Conservation (phyloP, 2,113 vertebrate species). For the Pantherophis guttatus region DNA sequence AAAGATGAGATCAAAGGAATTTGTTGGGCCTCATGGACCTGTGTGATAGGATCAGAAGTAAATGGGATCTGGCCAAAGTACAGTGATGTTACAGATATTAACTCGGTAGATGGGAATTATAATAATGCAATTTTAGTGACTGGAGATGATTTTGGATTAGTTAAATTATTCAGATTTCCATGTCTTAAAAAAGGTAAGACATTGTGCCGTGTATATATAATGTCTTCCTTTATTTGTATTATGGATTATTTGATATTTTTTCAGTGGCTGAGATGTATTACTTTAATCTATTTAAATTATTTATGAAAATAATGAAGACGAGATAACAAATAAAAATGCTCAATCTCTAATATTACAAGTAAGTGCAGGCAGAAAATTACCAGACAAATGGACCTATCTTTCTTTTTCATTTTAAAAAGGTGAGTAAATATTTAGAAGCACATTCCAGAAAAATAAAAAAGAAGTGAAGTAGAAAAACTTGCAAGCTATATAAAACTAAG, state of each 20-base stretch:
- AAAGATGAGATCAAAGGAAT: constrained; percentile 92
- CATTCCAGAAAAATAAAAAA: neutral
- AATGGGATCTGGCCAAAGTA: constrained; percentile 97
- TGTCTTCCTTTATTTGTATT: neutral
- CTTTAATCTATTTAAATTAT: neutral
- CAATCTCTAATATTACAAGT: neutral
- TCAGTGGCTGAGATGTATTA: neutral
- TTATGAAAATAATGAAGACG: neutral
- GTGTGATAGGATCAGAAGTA: constrained; percentile 89
- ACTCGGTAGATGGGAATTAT: constrained; percentile 95
- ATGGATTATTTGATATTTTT: neutral
- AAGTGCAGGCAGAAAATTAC: neutral
- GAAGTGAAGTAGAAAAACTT: neutral
- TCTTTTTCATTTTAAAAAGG: neutral
- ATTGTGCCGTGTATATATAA: neutral
- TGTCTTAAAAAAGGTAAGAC: constrained; percentile 89
- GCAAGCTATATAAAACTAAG: neutral
- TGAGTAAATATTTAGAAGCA: neutral
- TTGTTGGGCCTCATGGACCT: constrained; percentile 94
- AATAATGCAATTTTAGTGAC: constrained; percentile 84
- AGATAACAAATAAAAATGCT: neutral
- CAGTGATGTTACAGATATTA: constrained; percentile 81
- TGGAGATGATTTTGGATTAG: constrained; percentile 90
- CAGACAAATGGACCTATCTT: neutral
- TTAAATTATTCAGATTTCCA: constrained; percentile 92